A percentile compares a stretch with the other conserved stretches of the same genome.
Evolutionary conservation across 2,113 vertebrate species (phyloP).

Genomic region (Amphiprion ocellaris): DNA sequence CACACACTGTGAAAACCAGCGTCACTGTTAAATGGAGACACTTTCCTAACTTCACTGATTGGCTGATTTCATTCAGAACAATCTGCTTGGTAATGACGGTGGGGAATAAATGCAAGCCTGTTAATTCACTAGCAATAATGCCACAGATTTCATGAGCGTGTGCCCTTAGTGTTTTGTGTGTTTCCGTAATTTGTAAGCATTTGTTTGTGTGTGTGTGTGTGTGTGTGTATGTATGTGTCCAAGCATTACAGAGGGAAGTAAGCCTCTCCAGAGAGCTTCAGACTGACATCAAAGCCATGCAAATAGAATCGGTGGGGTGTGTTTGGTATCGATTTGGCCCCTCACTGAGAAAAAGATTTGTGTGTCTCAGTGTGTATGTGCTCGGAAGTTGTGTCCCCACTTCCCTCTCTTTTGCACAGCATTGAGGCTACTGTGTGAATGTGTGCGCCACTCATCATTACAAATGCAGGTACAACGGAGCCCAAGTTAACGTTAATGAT

Average conservation of each 20-base stretch:
- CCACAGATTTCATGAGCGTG: slow-evolving; percentile 13
- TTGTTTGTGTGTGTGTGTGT: slow-evolving; percentile 39
- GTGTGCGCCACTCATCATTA: slow-evolving; percentile 33
- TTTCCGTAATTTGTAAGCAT: slow-evolving; percentile 32
- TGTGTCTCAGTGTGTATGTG: slow-evolving; percentile 12
- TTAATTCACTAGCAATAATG: slow-evolving; percentile 43
- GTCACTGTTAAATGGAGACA: neutral
- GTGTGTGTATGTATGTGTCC: slow-evolving; percentile 35
- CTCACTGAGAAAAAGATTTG: slow-evolving; percentile 43
- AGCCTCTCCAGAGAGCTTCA: slow-evolving; percentile 57
- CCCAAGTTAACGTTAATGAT: slow-evolving; percentile 66
- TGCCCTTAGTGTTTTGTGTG: slow-evolving; percentile 33
- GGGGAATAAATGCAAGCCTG: slow-evolving; percentile 38
- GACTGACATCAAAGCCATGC: slow-evolving; percentile 76
- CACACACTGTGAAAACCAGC: neutral
- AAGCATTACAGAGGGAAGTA: slow-evolving; percentile 49
- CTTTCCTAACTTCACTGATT: slow-evolving; percentile 26
- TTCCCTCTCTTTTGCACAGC: slow-evolving; percentile 33
- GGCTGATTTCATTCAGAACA: slow-evolving; percentile 40
- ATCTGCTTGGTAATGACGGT: slow-evolving; percentile 37
- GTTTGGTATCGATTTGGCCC: slow-evolving; percentile 72
- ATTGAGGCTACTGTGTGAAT: slow-evolving; percentile 34
- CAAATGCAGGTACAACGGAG: slow-evolving; percentile 43
- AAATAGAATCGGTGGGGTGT: slow-evolving; percentile 63
- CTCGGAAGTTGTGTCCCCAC: slow-evolving; percentile 12